Conservation (phyloP, 2,113 vertebrate species). For the Cromileptes altivelis region DNA sequence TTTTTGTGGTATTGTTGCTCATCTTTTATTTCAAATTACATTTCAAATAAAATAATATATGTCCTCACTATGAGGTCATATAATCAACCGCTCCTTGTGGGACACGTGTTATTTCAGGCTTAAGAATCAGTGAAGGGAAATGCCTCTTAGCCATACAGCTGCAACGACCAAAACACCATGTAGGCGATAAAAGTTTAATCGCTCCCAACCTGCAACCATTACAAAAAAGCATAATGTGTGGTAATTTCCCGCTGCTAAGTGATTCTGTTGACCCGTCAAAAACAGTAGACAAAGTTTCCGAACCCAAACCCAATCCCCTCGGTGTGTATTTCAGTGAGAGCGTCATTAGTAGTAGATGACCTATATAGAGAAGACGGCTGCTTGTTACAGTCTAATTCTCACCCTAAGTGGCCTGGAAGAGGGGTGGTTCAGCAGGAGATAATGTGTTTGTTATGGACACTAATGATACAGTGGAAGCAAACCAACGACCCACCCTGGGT, state of each 20-base stretch:
- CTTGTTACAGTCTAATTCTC: constrained; percentile 80
- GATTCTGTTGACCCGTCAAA: constrained; percentile 52
- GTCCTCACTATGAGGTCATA: neutral
- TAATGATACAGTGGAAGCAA: constrained; percentile 72
- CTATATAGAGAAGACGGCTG: constrained; percentile 67
- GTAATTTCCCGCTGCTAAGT: constrained; percentile 15
- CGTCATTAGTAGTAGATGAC: constrained; percentile 68
- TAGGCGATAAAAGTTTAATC: constrained; percentile 15
- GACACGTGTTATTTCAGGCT: neutral
- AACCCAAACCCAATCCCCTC: constrained; percentile 28
- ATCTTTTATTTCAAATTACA: neutral
- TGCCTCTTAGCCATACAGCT: neutral
- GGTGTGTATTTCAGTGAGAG: constrained; percentile 40
- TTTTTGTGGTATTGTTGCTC: neutral
- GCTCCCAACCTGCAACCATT: neutral
- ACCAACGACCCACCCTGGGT: constrained; percentile 69
- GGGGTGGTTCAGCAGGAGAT: constrained; percentile 66
- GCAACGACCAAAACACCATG: constrained; percentile 1
- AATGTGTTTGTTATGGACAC: constrained; percentile 81
- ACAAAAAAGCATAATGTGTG: neutral
- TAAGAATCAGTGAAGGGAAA: constrained; percentile 7
- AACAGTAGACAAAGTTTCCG: constrained; percentile 23
- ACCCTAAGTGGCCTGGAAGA: constrained; percentile 72
- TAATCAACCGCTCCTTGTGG: neutral
- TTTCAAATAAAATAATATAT: neutral